Conservation (phyloP, 2,113 vertebrate species). For the Promerops cafer region DNA sequence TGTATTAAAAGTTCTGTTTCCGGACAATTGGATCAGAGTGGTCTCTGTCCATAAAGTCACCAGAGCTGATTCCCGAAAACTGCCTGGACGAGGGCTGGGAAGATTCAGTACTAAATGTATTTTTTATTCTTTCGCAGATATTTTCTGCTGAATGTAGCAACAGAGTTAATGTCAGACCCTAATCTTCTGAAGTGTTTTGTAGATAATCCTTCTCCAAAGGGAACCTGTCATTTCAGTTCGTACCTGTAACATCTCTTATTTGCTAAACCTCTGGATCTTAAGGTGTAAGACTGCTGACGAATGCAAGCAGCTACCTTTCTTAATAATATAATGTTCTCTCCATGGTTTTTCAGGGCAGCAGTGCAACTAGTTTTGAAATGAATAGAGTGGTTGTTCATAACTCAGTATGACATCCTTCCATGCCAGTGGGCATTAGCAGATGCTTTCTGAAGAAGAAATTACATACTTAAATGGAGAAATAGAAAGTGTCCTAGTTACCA, state of each 20-base stretch:
- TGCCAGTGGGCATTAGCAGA: background rate
- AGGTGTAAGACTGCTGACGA: background rate
- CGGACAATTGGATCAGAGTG: too few relatives aligned
- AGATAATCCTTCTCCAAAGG: background rate
- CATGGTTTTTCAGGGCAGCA: background rate
- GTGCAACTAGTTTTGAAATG: background rate
- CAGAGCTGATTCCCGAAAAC: too few relatives aligned
- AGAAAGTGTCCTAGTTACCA: background rate
- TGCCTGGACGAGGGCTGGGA: too few relatives aligned
- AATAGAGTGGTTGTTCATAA: background rate
- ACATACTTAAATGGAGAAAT: background rate
- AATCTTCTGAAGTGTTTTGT: background rate
- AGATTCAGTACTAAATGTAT: background rate
- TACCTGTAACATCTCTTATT: background rate
- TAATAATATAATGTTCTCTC: background rate
- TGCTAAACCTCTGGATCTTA: background rate
- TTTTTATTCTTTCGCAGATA: background rate
- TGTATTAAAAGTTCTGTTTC: too few relatives aligned
- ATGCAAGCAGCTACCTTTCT: background rate
- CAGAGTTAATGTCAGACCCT: background rate
- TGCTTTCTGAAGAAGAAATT: background rate
- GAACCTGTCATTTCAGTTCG: background rate
- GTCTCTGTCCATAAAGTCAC: too few relatives aligned
- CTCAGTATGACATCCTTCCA: background rate
- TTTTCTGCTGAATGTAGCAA: background rate